phyloP scores from a whole-genome alignment of 2,113 vertebrate species.

The Acanthisitta chloris region DNA sequence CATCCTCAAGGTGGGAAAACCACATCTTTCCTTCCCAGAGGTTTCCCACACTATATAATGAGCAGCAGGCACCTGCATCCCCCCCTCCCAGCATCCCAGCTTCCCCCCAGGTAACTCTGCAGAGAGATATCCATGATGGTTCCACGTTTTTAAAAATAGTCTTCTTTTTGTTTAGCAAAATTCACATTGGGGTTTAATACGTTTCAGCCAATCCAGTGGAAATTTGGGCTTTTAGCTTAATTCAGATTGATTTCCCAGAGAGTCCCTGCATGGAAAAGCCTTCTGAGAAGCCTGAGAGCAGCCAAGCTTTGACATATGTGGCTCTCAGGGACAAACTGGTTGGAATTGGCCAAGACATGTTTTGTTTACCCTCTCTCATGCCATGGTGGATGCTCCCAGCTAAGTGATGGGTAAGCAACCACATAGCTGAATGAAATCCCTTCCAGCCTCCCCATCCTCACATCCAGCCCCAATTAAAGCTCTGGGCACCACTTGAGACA shows the following conservation, averaged over 20 bases:
- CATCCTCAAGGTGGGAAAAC: background rate
- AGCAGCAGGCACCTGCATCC: fast-evolving
- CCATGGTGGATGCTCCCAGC: background rate
- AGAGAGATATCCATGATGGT: background rate
- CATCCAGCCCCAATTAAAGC: background rate
- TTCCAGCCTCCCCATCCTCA: background rate
- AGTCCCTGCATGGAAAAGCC: background rate
- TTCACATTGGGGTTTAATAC: background rate
- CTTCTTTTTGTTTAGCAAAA: background rate
- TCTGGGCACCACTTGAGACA: background rate
- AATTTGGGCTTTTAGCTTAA: background rate
- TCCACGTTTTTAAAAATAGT: background rate
- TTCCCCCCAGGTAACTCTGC: background rate
- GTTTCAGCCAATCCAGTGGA: background rate
- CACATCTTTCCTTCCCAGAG: background rate
- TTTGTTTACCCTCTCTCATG: background rate
- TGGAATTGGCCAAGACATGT: background rate
- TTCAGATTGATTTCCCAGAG: background rate
- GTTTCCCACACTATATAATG: background rate
- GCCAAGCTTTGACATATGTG: background rate
- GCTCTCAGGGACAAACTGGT: background rate
- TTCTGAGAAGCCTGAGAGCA: background rate
- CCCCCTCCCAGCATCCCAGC: background rate
- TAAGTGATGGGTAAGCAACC: background rate
- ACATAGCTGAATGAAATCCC: background rate